Base-by-base conservation (phyloP, 2,888 invertebrate species). In the Lamellibrachia satsuma region DNA sequence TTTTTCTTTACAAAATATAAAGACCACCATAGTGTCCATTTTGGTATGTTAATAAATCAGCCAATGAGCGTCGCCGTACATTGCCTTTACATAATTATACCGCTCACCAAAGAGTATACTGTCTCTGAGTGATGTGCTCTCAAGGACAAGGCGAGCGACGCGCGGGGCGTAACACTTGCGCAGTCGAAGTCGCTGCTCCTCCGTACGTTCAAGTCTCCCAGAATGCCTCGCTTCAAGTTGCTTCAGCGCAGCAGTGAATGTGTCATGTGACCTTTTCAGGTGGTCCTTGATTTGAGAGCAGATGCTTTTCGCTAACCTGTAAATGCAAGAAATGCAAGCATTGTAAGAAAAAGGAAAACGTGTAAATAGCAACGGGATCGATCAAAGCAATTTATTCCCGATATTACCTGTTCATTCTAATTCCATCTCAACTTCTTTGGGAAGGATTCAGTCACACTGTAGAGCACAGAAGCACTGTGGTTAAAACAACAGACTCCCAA, bases 41-140 rank as follows among this genome's bases (percentile, higher is more conserved):
- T 39, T 39, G 39, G 39, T 39, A 39, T 39, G 39, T 39, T 39
- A 39, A 39, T 39, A 39, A 39, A 39, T 39, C 39, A 39, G 39
- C 39, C 39, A 39, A 39, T 39, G 39, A 39, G 39, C 0, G 39
- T 39, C 39, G 39, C 0, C 1, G 39, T 39, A 39, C 39, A 39
- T 39, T 39, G 39, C 39, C 1, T 39, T 39, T 39, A 39, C 39
- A 39, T 39, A 75, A 22, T 15, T 6, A 1, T 22, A n/a, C 15
- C 8, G 94, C 95, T 94, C 95, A 93, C 98, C 98, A 96, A 97
- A 97, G 95, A 98, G 97, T 0, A 98, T 97, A 93, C 98, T 97
- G 96, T 98, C 98, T 94, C 98, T 98, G 96, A 98, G 97, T 0
- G 98, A 98, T 0, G 98, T 98, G 94, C 98, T 98, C 96, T 98